A percentile compares a stretch with the other conserved stretches of the same genome.
phyloP scores from a whole-genome alignment of 2,797 vertebrate species.

The Leptoclinus maculatus region DNA sequence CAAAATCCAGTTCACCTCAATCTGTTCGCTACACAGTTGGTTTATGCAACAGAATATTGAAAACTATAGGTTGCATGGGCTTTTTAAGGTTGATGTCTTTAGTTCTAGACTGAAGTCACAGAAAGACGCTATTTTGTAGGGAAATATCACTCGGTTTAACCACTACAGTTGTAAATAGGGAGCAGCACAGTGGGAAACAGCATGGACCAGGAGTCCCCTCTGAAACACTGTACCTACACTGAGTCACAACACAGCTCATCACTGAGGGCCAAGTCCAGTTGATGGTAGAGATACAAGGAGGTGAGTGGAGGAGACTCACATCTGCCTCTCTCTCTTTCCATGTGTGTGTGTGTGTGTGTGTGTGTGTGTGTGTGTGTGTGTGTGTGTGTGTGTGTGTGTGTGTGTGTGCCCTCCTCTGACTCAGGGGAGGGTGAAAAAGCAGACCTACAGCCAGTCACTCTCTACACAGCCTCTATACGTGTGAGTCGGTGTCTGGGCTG shows the following conservation, averaged over 20 bases:
- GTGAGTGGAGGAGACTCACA: slow-evolving; percentile 33
- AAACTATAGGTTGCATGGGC: neutral
- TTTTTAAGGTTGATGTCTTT: neutral
- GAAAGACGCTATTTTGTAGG: neutral
- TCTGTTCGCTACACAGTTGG: slow-evolving; percentile 14
- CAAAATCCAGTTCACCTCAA: slow-evolving; percentile 51
- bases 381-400: slow-evolving; percentile 10
- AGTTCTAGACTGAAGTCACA: neutral
- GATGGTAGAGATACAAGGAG: slow-evolving; percentile 14
- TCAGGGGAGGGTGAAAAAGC: slow-evolving; percentile 67
- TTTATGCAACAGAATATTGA: slow-evolving; percentile 18
- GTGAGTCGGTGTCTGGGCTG: slow-evolving; percentile 33
- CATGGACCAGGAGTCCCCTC: slow-evolving; percentile 3
- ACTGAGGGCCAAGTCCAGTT: neutral
- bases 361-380: slow-evolving; percentile 28
- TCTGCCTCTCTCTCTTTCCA: neutral
- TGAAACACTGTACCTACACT: neutral
- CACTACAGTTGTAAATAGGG: neutral
- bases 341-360: slow-evolving; percentile 18
- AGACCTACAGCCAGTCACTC: slow-evolving; percentile 37
- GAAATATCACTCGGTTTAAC: neutral
- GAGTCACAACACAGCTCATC: slow-evolving; percentile 36
- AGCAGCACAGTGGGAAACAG: neutral
- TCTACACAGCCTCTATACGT: neutral
- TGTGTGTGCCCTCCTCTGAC: slow-evolving; percentile 50